These are phyloP conservation scores for Kryptolebias ocellatus DNA, from an alignment of 2,797 vertebrate genomes.

Conservation along the genomic window DNA sequence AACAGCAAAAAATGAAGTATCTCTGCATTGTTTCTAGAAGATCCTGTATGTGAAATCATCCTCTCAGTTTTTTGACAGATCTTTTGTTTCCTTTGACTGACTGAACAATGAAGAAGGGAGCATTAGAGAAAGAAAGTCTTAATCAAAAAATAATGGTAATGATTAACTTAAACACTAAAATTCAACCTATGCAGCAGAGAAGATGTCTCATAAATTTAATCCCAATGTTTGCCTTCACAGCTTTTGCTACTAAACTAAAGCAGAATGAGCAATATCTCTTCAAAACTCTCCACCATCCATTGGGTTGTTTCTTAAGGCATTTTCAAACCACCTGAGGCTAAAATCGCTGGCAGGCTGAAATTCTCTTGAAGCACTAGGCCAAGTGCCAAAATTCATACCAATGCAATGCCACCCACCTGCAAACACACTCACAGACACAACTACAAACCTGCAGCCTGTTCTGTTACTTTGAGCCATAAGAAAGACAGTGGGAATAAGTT, in stretches of 20 bases:
- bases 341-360: conserved; percentile 5
- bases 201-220: not conserved
- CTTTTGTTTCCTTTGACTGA: no score
- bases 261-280: not conserved
- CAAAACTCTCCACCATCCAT: conserved; percentile 17
- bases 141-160: no score
- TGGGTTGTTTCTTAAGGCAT: conserved; percentile 33
- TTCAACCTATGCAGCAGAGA: not conserved
- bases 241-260: conserved; percentile 21
- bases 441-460: conserved; percentile 18
- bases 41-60: no score
- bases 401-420: conserved; percentile 35
- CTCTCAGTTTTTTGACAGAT: no score
- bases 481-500: conserved; percentile 26
- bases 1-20: no score
- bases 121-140: no score
- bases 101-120: no score
- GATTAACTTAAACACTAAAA: not conserved
- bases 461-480: conserved; percentile 18
- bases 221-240: not conserved
- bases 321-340: conserved; percentile 45
- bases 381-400: no score
- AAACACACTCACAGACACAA: conserved; percentile 17
- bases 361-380: conserved; percentile 17
- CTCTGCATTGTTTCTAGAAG: no score